Conservation (phyloP, 2,888 invertebrate species). For the Ctenicera cuprea region DNA sequence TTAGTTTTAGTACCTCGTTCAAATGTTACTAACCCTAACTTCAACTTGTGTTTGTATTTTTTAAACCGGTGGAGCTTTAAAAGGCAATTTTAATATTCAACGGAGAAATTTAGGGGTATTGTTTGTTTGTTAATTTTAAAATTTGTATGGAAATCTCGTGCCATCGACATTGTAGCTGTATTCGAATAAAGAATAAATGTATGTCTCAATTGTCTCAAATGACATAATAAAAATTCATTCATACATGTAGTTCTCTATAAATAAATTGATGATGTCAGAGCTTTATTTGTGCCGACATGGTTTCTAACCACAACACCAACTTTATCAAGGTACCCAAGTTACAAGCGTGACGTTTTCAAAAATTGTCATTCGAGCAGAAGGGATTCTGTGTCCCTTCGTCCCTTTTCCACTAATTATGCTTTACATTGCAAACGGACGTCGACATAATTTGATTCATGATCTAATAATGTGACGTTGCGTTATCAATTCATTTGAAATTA, state of each 20-base stretch:
- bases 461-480: conserved; percentile 29
- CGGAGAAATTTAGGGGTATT: not conserved
- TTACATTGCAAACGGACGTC: conserved; percentile 19
- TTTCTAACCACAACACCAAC: conserved; percentile 25
- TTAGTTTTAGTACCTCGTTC: conserved; percentile 16
- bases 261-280: conserved; percentile 45
- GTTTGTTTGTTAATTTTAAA: conserved; percentile 23
- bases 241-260: conserved; percentile 41
- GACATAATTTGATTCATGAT: conserved; percentile 33
- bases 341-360: conserved; percentile 23
- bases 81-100: conserved; percentile 18
- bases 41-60: too few species aligned
- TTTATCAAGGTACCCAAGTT: conserved; percentile 11
- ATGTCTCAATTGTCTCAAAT: conserved; percentile 38
- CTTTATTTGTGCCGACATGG: conserved; percentile 27
- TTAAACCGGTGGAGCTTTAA: too few species aligned
- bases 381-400: not conserved
- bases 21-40: not conserved
- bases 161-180: not conserved
- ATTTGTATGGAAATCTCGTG: conserved; percentile 29
- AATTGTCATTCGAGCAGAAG: not conserved
- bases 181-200: not conserved
- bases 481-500: conserved; percentile 28
- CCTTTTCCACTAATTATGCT: conserved; percentile 28
- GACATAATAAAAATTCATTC: conserved; percentile 48